Evolutionary conservation across 2,797 vertebrate species (phyloP).

Genomic region (Eulemur rubriventer): DNA sequence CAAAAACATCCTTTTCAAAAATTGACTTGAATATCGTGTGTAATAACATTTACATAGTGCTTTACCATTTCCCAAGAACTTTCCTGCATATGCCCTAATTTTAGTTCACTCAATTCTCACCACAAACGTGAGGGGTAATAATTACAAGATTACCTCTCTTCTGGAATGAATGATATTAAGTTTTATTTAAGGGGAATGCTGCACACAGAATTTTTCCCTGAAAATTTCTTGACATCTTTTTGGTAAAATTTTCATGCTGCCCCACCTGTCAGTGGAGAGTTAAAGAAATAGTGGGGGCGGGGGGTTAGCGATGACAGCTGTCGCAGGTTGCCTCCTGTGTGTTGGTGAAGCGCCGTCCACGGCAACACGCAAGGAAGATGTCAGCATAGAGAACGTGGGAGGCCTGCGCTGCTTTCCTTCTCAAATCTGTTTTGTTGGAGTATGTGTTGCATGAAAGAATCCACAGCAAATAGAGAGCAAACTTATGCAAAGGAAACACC

Average conservation of each 20-base stretch:
- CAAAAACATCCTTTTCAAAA: neutral
- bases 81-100: neutral
- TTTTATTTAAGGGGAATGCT: neutral
- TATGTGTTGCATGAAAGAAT: neutral
- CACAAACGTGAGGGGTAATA: neutral
- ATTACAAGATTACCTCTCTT: neutral
- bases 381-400: fast-evolving
- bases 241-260: neutral
- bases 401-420: too few species aligned
- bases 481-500: fast-evolving
- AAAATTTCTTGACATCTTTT: neutral
- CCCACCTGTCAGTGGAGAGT: neutral
- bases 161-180: neutral
- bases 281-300: fast-evolving
- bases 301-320: fast-evolving
- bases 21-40: neutral
- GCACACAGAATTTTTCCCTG: neutral
- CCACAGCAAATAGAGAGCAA: neutral
- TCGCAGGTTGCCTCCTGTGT: fast-evolving
- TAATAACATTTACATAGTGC: neutral
- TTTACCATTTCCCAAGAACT: neutral
- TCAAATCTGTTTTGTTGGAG: too few species aligned
- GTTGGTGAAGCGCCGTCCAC: fast-evolving
- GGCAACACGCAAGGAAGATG: fast-evolving
- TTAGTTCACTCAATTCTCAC: neutral